Conservation (phyloP, 1,140 invertebrate genomes). For the Philopotamus ludificatus region DNA sequence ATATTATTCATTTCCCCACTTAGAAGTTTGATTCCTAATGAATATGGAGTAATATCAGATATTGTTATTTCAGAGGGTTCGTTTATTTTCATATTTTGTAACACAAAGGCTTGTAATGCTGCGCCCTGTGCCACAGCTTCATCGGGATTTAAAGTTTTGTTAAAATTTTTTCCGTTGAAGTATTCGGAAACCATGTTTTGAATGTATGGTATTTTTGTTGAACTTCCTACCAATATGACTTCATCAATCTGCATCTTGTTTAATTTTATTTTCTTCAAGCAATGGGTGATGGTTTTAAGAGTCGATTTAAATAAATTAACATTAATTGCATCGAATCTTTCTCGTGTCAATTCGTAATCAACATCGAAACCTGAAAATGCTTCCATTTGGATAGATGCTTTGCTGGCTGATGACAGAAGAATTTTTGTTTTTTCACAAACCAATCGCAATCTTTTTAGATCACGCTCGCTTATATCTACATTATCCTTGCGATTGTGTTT, state of each 20-base stretch:
- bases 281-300: constrained; percentile 93
- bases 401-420: no score
- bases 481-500: constrained; percentile 96
- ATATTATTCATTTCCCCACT: no score
- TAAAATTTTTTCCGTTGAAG: constrained; percentile 96
- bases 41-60: no score
- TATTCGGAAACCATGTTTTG: constrained; percentile 93
- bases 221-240: constrained; percentile 95
- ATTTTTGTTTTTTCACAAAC: constrained; percentile 95
- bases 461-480: constrained; percentile 83
- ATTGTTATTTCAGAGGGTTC: no score
- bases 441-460: constrained; percentile 87
- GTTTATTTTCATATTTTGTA: no score
- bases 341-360: constrained; percentile 90
- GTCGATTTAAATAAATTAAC: constrained; percentile 89
- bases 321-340: constrained; percentile 91
- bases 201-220: constrained; percentile 96
- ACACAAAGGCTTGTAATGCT: constrained; percentile 88
- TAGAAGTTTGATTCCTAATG: no score
- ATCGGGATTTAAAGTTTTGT: constrained; percentile 95
- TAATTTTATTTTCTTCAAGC: constrained; percentile 89
- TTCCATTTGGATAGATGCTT: constrained; percentile 94
- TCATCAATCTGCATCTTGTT: constrained; percentile 91
- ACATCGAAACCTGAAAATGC: constrained; percentile 95
- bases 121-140: constrained; percentile 91